These are phyloP conservation scores for Anagyrus pseudococci DNA, from an alignment of 2,888 invertebrate species.

Conservation along the genomic window DNA sequence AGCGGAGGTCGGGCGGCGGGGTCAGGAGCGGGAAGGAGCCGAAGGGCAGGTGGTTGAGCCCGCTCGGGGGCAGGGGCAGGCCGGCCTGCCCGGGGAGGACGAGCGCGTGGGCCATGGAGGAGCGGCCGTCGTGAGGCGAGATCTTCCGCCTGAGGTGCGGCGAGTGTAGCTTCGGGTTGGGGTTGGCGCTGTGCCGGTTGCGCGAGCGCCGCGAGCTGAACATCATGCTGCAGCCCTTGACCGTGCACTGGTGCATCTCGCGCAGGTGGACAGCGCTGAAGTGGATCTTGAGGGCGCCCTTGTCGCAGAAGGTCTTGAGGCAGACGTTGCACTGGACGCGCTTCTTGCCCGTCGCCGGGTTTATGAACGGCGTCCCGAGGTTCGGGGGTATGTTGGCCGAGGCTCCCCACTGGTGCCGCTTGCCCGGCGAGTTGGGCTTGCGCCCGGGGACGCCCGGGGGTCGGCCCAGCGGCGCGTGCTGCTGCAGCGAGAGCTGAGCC, in stretches of 20 bases:
- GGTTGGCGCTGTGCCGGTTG: constrained; percentile 97
- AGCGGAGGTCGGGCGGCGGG: constrained; percentile 72
- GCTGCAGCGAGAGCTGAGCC: constrained; percentile 58
- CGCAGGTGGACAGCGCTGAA: constrained; percentile 98
- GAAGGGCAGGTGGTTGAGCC: constrained; percentile 77
- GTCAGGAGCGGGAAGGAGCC: constrained; percentile 81
- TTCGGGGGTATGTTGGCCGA: constrained; percentile 79
- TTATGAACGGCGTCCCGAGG: constrained; percentile 88
- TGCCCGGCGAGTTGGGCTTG: constrained; percentile 77
- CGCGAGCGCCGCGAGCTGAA: constrained; percentile 95
- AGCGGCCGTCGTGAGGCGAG: constrained; percentile 91
- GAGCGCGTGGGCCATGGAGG: constrained; percentile 84
- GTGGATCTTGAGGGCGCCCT: constrained; percentile 98
- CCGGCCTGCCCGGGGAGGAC: constrained; percentile 80
- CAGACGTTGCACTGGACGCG: constrained; percentile 98
- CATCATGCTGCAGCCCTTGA: constrained; percentile 99
- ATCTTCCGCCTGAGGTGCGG: constrained; percentile 93
- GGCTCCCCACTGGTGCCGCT: constrained; percentile 73
- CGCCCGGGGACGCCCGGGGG: constrained; percentile 63
- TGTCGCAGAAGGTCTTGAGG: constrained; percentile 98
- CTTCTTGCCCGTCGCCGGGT: constrained; percentile 93
- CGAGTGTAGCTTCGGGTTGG: constrained; percentile 96
- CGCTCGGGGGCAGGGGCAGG: constrained; percentile 69
- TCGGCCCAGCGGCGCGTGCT: constrained; percentile 58
- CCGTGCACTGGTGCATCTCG: constrained; percentile 99